These are phyloP conservation scores for Tragulus kanchil DNA, from an alignment of 2,113 vertebrate genomes.

Conservation along the genomic window DNA sequence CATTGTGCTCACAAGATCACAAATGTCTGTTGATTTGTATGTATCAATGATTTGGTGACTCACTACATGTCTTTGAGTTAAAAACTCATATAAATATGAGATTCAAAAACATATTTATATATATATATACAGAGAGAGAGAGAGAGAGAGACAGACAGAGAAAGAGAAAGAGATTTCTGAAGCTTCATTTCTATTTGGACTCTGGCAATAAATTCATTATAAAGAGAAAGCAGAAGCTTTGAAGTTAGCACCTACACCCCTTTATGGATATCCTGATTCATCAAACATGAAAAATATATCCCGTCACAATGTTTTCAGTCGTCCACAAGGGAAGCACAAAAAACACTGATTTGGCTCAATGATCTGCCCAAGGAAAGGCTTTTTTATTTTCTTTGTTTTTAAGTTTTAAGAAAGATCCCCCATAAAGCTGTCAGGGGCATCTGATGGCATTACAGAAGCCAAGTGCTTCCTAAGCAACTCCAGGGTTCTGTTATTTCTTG, in stretches of 20 bases:
- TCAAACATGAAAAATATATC: constrained; percentile 41
- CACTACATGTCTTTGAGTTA: constrained; percentile 25
- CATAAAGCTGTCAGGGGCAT: not conserved
- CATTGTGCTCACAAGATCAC: constrained; percentile 41
- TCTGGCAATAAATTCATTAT: constrained; percentile 12
- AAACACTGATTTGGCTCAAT: constrained; percentile 60
- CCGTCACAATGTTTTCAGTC: constrained; percentile 15
- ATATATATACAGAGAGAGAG: too few species aligned
- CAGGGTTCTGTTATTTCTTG: constrained; percentile 56
- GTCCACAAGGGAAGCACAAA: constrained; percentile 47
- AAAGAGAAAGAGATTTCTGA: not conserved
- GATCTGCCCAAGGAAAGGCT: constrained; percentile 52
- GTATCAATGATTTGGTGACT: constrained; percentile 50
- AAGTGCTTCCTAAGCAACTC: constrained; percentile 69
- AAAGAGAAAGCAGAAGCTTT: constrained; percentile 60
- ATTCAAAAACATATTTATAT: not conserved
- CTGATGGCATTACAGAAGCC: not conserved
- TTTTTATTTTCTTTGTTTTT: not conserved
- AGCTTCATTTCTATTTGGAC: constrained; percentile 36
- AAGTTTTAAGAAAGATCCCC: not conserved
- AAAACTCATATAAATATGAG: not conserved
- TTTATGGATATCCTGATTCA: constrained; percentile 7
- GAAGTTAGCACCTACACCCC: not conserved
- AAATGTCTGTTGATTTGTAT: constrained; percentile 43
- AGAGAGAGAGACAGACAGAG: too few species aligned